These are phyloP conservation scores for Mustelus asterias DNA, from an alignment of 2,113 vertebrate species.

Conservation along the genomic window DNA sequence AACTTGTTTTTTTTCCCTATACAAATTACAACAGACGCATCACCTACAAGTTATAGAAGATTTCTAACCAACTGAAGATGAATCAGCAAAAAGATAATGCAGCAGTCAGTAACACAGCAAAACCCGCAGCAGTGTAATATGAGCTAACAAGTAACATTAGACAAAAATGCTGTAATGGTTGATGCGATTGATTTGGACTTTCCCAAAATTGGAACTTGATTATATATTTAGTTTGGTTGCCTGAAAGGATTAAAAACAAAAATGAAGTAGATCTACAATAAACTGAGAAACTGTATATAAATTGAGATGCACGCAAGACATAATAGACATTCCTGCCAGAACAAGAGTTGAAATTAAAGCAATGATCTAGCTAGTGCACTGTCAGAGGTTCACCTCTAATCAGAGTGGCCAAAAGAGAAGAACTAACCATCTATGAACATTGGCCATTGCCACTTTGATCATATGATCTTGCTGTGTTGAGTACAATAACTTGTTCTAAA, in stretches of 20 bases:
- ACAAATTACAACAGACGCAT: background rate
- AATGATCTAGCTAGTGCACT: background rate
- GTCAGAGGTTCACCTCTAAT: background rate
- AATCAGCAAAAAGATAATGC: conserved; percentile 19
- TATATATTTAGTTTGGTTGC: background rate
- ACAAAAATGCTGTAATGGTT: background rate
- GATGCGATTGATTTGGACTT: background rate
- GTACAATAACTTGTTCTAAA: background rate
- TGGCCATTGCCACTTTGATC: background rate
- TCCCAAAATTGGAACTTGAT: background rate
- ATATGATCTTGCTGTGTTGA: background rate
- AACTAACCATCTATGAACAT: background rate
- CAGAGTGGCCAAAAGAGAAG: background rate
- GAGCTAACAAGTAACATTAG: background rate
- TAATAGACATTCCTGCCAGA: background rate
- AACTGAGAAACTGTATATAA: background rate
- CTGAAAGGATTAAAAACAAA: background rate
- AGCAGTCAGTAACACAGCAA: background rate
- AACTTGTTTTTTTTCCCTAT: background rate
- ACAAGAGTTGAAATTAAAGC: background rate
- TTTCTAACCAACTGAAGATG: background rate
- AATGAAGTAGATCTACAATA: background rate
- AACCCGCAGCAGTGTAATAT: background rate
- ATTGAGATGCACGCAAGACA: background rate
- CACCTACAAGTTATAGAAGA: background rate